phyloP scores from a whole-genome alignment of 2,797 vertebrate genomes.

The Phaenicophaeus curvirostris region DNA sequence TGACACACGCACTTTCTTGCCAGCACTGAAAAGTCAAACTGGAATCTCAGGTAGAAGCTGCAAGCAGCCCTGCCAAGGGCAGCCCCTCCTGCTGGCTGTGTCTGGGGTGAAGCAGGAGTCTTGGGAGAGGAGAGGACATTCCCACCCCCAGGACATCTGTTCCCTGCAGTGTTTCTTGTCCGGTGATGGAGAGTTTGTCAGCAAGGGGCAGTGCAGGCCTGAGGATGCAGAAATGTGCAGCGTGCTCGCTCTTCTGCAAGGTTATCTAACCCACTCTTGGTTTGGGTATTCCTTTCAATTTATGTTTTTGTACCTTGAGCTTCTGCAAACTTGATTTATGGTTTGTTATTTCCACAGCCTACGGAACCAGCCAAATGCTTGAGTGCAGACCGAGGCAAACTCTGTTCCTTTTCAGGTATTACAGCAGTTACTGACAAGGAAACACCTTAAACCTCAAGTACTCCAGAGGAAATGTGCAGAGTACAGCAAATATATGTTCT shows the following conservation, averaged over 20 bases:
- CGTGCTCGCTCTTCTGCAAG: neutral
- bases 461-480: neutral
- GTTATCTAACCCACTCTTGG: neutral
- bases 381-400: neutral
- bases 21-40: neutral
- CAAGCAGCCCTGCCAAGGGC: neutral
- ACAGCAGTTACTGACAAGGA: neutral
- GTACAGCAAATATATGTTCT: neutral
- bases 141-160: neutral
- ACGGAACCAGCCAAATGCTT: neutral
- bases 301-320: neutral
- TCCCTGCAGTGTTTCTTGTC: slow-evolving; percentile 1
- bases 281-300: neutral
- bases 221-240: neutral
- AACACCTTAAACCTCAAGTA: neutral
- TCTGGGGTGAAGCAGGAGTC: neutral
- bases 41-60: neutral
- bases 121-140: neutral
- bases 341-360: slow-evolving; percentile 13
- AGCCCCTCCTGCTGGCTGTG: neutral
- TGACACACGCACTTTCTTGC: accelerated
- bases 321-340: slow-evolving; percentile 3
- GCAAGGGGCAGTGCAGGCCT: slow-evolving; percentile 48
- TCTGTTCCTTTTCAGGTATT: neutral
- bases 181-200: neutral